Percentiles rank a stretch among this genome's conserved stretches.
These are phyloP conservation scores for Apogon hyalosoma DNA, from an alignment of 2,797 vertebrate genomes.

Conservation along the genomic window DNA sequence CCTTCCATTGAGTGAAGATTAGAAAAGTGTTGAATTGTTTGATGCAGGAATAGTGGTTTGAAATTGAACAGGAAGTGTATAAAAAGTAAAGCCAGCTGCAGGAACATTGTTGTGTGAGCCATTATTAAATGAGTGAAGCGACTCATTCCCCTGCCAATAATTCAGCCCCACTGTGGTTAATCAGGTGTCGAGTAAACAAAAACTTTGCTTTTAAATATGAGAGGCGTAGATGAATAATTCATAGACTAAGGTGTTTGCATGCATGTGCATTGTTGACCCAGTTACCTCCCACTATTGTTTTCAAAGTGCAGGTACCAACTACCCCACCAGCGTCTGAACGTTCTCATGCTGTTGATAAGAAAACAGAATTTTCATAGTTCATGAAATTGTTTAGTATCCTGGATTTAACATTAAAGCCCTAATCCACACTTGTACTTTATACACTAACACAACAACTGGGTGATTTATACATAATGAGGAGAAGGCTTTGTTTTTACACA, in stretches of 20 bases:
- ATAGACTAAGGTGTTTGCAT: conserved; percentile 46
- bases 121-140: conserved; percentile 38
- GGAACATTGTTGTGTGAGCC: conserved; percentile 32
- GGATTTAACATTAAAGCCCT: too few relatives aligned
- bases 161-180: conserved; percentile 55
- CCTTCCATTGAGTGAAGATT: neutral
- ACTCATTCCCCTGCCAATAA: conserved; percentile 49
- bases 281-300: conserved; percentile 56
- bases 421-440: too few relatives aligned
- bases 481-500: too few relatives aligned
- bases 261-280: conserved; percentile 58
- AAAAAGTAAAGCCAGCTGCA: conserved; percentile 20
- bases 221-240: conserved; percentile 67
- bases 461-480: too few relatives aligned
- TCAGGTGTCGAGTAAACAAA: conserved; percentile 66
- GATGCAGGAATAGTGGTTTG: conserved; percentile 7
- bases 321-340: conserved; percentile 31
- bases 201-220: conserved; percentile 59
- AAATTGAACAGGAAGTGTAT: conserved; percentile 29
- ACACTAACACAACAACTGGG: too few relatives aligned
- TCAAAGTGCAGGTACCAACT: conserved; percentile 38
- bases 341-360: neutral
- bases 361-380: too few relatives aligned
- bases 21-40: neutral
- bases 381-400: too few relatives aligned